Percentiles rank a stretch among this genome's conserved stretches.
phyloP scores from a whole-genome alignment of 2,797 vertebrate genomes.

The Margarornis squamiger region DNA sequence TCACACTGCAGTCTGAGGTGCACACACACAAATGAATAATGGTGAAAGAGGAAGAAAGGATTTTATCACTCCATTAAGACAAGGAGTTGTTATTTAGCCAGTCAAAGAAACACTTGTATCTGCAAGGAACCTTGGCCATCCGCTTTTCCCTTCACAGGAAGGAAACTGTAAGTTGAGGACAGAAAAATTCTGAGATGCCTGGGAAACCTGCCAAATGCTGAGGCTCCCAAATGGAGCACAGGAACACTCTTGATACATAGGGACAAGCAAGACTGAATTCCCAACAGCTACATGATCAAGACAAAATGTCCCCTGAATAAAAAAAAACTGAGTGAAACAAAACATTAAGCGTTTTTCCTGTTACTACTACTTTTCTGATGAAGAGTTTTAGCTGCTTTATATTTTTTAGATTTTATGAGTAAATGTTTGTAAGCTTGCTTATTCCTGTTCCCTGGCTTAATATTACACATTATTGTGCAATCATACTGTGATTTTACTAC shows the following conservation, averaged over 20 bases:
- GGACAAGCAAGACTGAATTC: background rate
- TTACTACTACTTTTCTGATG: background rate
- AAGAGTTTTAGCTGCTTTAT: background rate
- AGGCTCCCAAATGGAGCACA: background rate
- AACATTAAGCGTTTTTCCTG: background rate
- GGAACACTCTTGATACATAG: accelerated
- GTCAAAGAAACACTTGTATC: slow-evolving; percentile 6
- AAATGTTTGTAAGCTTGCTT: background rate
- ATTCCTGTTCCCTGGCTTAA: background rate
- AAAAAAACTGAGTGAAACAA: background rate
- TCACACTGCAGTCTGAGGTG: background rate
- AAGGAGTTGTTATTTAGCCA: background rate
- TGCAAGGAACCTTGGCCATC: background rate
- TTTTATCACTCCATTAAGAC: background rate
- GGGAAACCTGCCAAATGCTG: background rate
- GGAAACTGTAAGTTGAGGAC: background rate
- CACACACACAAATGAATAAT: background rate
- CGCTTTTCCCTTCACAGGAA: background rate
- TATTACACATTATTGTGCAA: background rate
- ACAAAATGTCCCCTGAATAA: background rate
- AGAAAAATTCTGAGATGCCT: background rate
- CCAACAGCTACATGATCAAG: background rate
- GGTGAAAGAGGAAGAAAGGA: background rate
- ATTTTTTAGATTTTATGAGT: background rate
- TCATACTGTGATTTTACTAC: background rate